Evolutionary conservation across 2,797 vertebrate genomes (phyloP), one percentile per base, ranked within the genome.

Genomic region (Serranus cabrilla): DNA sequence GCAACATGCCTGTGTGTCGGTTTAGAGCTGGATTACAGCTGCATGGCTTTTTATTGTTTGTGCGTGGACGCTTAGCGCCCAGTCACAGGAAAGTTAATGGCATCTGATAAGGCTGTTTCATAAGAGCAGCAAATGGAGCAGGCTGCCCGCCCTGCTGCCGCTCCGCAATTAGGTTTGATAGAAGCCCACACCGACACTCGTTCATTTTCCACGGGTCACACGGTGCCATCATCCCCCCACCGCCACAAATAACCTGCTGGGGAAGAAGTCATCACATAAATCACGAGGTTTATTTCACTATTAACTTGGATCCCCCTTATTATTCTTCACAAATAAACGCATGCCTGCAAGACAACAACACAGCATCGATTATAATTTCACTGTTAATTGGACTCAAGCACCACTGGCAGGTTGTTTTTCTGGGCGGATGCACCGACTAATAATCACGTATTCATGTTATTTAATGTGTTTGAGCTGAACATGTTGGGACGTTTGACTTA

Each of bases 51-150:
- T 21, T 37, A 25, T 51, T 46, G 45, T 71, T 21, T 58, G 12
- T 62, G 37, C 1, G 0, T 25, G 11, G 16, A 25, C 13, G 37
- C 40, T 76, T 59, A 21, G 23, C 59, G 50, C 8, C 0, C 7
- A 66, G 70, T 37, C 51, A 54, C 81, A 34, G 65, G 37, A 54
- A 17, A 42, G 61, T 72, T 80, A 85, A 91, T 84, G 58, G 76
- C 70, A 13, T 75, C 80, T 62, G 76, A 86, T 68, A 11, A 61
- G 39, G 25, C 46, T 18, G 67, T 72, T 85, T 82, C 37, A 85
- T 85, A 74, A 91, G 84, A 78, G 75, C 79, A 64, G 67, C 49
- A 85, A 89, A 85, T 80, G 76, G 71, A 59, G 21, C 46, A 45
- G 27, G 11, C 64, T 11, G 67, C 39, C 54, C 34, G 10, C 9